These are phyloP conservation scores for Polydrusus pterygomalis DNA, from an alignment of 2,888 invertebrate species.

Conservation along the genomic window DNA sequence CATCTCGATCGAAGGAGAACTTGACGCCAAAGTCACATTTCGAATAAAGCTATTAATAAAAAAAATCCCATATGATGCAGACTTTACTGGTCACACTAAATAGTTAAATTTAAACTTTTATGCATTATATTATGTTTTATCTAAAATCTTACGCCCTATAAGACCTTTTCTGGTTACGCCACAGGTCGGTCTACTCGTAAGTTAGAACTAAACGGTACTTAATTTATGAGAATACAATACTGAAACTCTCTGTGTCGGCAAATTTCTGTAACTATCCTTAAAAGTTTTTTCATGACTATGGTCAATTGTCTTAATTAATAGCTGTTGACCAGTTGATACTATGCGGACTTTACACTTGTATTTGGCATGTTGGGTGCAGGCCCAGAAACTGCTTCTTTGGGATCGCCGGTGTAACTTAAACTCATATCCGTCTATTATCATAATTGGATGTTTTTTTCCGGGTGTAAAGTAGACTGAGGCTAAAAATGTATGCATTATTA, in stretches of 20 bases:
- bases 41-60: no score
- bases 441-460: conserved; percentile 55
- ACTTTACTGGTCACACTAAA: no score
- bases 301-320: conserved; percentile 36
- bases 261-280: conserved; percentile 17
- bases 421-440: conserved; percentile 54
- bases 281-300: conserved; percentile 44
- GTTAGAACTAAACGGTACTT: not conserved
- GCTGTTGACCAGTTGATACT: conserved; percentile 27
- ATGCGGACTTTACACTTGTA: conserved; percentile 46
- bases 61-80: no score
- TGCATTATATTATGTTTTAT: no score
- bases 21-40: no score
- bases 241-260: conserved; percentile 30
- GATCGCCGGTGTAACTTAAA: conserved; percentile 46
- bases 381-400: conserved; percentile 41
- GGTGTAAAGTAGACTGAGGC: conserved; percentile 38
- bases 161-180: no score
- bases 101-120: no score
- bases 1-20: no score
- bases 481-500: conserved; percentile 22
- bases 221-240: conserved; percentile 12
- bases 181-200: no score
- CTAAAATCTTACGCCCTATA: no score
- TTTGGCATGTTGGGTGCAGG: conserved; percentile 39